Evolutionary conservation across 1,140 invertebrate species (phyloP), one percentile per base, ranked within the genome.

Genomic region (Mactra quadrangularis): DNA sequence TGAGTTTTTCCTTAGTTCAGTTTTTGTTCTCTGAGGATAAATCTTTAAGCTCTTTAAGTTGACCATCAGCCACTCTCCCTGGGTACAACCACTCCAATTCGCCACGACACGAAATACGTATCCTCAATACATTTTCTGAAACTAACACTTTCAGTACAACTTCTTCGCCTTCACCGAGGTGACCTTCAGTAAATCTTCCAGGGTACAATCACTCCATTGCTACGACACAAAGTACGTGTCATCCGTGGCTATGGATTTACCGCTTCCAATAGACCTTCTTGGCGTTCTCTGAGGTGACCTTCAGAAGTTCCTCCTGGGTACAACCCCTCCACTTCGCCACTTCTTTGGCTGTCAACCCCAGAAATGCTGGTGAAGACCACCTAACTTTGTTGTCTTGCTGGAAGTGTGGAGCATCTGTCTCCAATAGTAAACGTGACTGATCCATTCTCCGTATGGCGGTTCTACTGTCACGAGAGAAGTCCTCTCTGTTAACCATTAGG

Each of bases 371-470:
- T 7, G 50, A 53, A n/a, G 50, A 53, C 50, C 19, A 25, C 50
- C 25, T 25, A n/a, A 9, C 7, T 25, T 60, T 25, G 4, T 31
- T 22, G 57, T 17, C 57, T 22, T 25, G 3, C 57, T 25, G 19
- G 11, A 60, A 60, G 57, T 60, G 27, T 60, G 57, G 57, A 22
- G 57, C 57, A 60, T 60, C 57, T 0, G 19, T 7, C 27, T 60
- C 57, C 22, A 60, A 11, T 15, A 60, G 31, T 13, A 60, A 15
- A 27, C 57, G 22, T n/a, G 22, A 25, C 15, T 13, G 4, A 60
- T 60, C 57, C 15, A 29, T 53, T 25, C 50, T 19, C 50, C 50
- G 19, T 25, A 53, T n/a, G 19, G 50, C 50, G 19, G 25, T 53
- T 25, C 9, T 53, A 25, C 50, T 53, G 50, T 9, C 11, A 19